Evolutionary conservation across 1,140 invertebrate genomes (phyloP).

Genomic region (Sogatella furcifera): DNA sequence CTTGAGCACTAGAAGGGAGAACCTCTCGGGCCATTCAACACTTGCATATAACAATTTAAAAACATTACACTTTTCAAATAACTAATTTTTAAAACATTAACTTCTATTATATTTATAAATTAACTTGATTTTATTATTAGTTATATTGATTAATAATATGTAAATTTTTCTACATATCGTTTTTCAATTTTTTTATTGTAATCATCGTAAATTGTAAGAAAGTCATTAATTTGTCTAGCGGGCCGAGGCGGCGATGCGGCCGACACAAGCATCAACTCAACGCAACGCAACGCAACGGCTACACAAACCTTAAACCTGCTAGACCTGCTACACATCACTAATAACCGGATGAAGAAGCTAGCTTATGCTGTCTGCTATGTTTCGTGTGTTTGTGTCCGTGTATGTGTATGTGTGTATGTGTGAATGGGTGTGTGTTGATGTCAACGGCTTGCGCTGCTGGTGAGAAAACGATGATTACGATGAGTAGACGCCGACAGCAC

Average conservation of each 20-base stretch:
- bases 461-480: no score
- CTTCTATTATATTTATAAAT: conserved; percentile 19
- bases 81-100: conserved; percentile 15
- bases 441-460: no score
- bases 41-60: conserved; percentile 9
- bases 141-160: conserved; percentile 15
- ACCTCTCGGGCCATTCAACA: conserved; percentile 9
- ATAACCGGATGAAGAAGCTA: no score
- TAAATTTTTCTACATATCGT: conserved; percentile 14
- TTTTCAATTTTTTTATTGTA: conserved; percentile 12
- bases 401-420: no score
- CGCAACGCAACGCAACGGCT: background rate
- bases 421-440: no score
- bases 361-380: no score
- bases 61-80: conserved; percentile 10
- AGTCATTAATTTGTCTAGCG: conserved; percentile 9
- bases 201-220: conserved; percentile 2
- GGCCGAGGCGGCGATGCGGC: background rate
- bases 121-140: conserved; percentile 17
- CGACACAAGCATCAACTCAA: conserved; percentile 3
- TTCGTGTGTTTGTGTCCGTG: no score
- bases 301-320: no score
- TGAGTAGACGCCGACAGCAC: no score
- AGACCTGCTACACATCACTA: no score
- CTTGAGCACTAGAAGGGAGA: conserved; percentile 1